These are phyloP conservation scores for Tyria jacobaeae DNA, from an alignment of 2,888 invertebrate genomes.

Conservation along the genomic window DNA sequence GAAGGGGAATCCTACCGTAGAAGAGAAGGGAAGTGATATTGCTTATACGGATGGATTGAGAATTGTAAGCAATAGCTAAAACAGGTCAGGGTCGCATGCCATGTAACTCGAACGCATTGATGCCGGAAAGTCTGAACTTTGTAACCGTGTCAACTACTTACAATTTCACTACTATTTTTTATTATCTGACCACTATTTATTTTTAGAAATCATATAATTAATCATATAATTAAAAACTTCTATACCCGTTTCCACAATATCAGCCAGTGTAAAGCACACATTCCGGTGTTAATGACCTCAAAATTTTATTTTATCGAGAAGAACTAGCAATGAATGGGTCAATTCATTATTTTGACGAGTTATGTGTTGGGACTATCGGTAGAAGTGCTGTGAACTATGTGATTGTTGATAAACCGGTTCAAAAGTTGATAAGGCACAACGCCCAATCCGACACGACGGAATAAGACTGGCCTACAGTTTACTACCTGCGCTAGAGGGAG, in stretches of 20 bases:
- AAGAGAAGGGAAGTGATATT: too few species aligned
- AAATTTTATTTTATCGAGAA: constrained; percentile 74
- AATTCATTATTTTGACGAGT: constrained; percentile 71
- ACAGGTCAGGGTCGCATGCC: too few species aligned
- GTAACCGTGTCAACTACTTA: too few species aligned
- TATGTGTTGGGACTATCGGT: constrained; percentile 62
- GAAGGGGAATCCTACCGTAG: too few species aligned
- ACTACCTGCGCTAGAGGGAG: too few species aligned
- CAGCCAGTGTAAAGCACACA: constrained; percentile 54
- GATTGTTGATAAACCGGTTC: constrained; percentile 54
- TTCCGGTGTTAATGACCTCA: constrained; percentile 75
- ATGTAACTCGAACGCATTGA: too few species aligned
- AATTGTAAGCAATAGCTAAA: too few species aligned
- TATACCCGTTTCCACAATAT: not conserved
- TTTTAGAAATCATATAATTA: too few species aligned
- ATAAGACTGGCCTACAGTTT: not conserved
- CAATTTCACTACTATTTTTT: too few species aligned
- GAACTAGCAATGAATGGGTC: constrained; percentile 79
- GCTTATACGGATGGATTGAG: too few species aligned
- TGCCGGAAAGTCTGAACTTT: too few species aligned
- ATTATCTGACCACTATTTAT: too few species aligned
- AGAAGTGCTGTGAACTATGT: constrained; percentile 59
- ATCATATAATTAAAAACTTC: not conserved
- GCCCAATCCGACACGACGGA: not conserved
- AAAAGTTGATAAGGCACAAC: constrained; percentile 28